Percentiles rank a stretch among this genome's conserved stretches.
Evolutionary conservation across 2,113 vertebrate genomes (phyloP).

Genomic region (Antechinus stuartii): DNA sequence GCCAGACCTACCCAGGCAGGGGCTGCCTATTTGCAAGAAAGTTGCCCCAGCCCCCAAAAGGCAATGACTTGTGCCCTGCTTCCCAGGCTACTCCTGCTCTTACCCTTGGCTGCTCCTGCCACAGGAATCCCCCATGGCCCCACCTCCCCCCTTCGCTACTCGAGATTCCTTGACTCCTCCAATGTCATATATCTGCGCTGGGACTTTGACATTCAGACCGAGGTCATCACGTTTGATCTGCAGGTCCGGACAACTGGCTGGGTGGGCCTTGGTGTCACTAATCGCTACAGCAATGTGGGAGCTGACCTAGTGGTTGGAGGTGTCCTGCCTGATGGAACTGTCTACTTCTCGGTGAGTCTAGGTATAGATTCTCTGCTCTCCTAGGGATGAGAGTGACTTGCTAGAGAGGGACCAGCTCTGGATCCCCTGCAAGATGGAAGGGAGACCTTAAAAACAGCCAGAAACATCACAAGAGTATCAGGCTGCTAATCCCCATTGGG

Average conservation of each 20-base stretch:
- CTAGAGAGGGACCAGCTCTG: background rate
- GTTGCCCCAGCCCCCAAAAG: background rate
- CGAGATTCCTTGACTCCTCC: slow-evolving; percentile 81
- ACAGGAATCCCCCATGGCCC: background rate
- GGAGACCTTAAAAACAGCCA: background rate
- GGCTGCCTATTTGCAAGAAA: background rate
- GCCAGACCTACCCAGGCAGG: rapidly evolving
- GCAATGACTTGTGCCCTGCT: slow-evolving; percentile 57
- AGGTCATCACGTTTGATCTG: slow-evolving; percentile 85
- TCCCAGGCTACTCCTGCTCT: slow-evolving; percentile 40
- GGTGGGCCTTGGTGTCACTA: slow-evolving; percentile 87
- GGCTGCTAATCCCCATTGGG: background rate
- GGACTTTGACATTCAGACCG: slow-evolving; percentile 82
- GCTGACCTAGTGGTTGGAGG: slow-evolving; percentile 87
- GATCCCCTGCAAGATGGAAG: background rate
- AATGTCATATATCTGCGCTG: slow-evolving; percentile 77
- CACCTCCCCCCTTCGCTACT: slow-evolving; percentile 76
- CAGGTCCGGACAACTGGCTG: slow-evolving; percentile 84
- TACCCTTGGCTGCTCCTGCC: background rate
- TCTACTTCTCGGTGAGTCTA: slow-evolving; percentile 86
- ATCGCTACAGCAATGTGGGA: slow-evolving; percentile 78
- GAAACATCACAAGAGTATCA: background rate
- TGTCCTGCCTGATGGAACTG: slow-evolving; percentile 73
- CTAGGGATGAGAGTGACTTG: background rate
- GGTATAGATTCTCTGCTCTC: background rate